Evolutionary conservation across 1,140 invertebrate genomes (phyloP).

Genomic region (Drosophila persimilis): DNA sequence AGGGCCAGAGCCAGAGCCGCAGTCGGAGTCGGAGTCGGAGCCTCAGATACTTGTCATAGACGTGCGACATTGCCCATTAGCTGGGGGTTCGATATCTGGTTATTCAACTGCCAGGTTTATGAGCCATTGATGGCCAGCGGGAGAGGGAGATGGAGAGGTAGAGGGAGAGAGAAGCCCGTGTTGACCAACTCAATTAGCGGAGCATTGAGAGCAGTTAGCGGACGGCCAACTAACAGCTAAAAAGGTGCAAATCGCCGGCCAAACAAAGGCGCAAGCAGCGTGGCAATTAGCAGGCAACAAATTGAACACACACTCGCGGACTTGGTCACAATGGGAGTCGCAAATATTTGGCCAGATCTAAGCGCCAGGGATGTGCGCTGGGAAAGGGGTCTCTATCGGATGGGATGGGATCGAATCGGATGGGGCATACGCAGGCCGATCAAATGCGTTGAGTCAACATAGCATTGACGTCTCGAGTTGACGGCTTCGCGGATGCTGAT

Average conservation of each 20-base stretch:
- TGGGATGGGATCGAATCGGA: not conserved
- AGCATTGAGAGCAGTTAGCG: slow-evolving; percentile 77
- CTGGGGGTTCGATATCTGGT: slow-evolving; percentile 10
- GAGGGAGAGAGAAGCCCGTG: slow-evolving; percentile 35
- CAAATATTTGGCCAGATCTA: slow-evolving; percentile 63
- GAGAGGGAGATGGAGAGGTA: too few relatives aligned
- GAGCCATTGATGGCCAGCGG: slow-evolving; percentile 7
- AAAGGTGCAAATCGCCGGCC: slow-evolving; percentile 60
- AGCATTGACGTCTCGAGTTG: slow-evolving; percentile 75
- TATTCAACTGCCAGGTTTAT: not conserved
- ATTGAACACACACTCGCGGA: slow-evolving; percentile 22
- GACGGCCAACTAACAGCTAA: slow-evolving; percentile 29
- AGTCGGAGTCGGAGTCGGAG: too few relatives aligned
- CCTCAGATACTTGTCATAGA: not conserved
- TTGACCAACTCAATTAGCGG: slow-evolving; percentile 68
- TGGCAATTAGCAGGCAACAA: slow-evolving; percentile 64
- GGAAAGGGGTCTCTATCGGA: not conserved
- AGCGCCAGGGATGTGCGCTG: slow-evolving; percentile 49
- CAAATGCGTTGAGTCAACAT: slow-evolving; percentile 74
- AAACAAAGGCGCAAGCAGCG: slow-evolving; percentile 76
- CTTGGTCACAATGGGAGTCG: slow-evolving; percentile 35
- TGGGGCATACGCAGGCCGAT: slow-evolving; percentile 29
- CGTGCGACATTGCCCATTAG: too few relatives aligned
- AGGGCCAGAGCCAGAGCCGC: not conserved
- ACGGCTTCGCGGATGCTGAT: slow-evolving; percentile 46